Evolutionary conservation across 35 echinoderm and acorn worm species (phyloP), one percentile per base, ranked within the genome.

Genomic region (Apostichopus parvimensis): DNA sequence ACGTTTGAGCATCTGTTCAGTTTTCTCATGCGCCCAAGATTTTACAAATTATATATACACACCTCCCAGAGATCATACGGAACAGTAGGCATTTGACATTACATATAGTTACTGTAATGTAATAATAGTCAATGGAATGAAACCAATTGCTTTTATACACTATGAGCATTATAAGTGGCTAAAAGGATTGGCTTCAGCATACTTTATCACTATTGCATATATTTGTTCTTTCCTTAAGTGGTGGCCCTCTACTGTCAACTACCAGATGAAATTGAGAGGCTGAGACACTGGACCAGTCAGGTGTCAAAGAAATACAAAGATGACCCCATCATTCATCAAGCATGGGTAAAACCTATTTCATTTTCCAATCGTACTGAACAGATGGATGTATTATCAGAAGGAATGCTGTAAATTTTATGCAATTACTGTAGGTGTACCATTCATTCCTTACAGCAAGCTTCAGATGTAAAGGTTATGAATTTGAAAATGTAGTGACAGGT

Each of bases 221-320:
- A 61, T 62, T 79, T 80, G 55, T 11, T 54, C 82, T 15, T 23
- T 18, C 73, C 61, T 56, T 90, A 77, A 97, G 95, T 97, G 90
- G 96, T 92, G n/a, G 92, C 92, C 26, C 88, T 98, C n/a, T 95
- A 95, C 86, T 98, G 96, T 81, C 82, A 90, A 18, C 59, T 98
- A 7, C 78, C 56, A n/a, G 76, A 59, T 92, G 96, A 98, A 28
- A 45, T 91, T 21, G 94, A 95, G 58, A 95, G 87, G 56, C 87
- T 92, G 65, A 78, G 93, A 34, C 94, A 98, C 82, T 98, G 96
- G 96, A 94, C 87, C 6, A 94, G 94, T 53, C 91, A 91, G 25
- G 96, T 93, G 45, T 94, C 94, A 18, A 88, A 95, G 73, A 94
- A 87, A 25, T 98, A 92, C 86, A 94, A 92, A 28, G 76, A 79